Evolutionary conservation across 2,888 invertebrate genomes (phyloP).

Genomic region (Ligdia adustata): DNA sequence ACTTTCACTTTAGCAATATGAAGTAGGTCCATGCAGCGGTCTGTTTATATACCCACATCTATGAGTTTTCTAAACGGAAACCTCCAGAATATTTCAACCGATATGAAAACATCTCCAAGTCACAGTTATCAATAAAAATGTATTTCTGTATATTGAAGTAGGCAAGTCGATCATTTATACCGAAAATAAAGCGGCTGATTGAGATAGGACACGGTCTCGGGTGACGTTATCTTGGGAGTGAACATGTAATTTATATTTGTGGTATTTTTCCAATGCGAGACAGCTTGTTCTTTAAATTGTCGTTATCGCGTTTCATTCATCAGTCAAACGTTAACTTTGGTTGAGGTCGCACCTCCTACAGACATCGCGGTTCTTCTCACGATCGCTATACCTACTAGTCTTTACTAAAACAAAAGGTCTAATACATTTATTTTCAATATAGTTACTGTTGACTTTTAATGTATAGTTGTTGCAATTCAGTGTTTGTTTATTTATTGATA

Average conservation of each 20-base stretch:
- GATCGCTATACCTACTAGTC: no score
- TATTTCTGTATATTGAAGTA: constrained; percentile 17
- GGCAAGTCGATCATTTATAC: constrained; percentile 5
- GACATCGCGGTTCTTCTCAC: constrained; percentile 8
- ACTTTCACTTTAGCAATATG: no score
- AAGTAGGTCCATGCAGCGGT: no score
- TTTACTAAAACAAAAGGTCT: constrained; percentile 26
- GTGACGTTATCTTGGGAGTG: constrained; percentile 41
- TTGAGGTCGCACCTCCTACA: constrained; percentile 43
- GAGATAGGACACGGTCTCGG: constrained; percentile 30
- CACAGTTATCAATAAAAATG: constrained; percentile 8
- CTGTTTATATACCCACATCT: no score
- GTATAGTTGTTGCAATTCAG: no score
- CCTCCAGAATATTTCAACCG: no score
- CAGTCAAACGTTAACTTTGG: constrained; percentile 54
- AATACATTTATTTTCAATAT: constrained; percentile 5
- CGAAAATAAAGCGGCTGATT: constrained; percentile 20
- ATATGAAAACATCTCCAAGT: no score
- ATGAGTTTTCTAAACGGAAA: no score
- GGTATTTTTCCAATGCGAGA: constrained; percentile 53
- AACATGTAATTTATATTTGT: constrained; percentile 22
- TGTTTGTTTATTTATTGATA: no score
- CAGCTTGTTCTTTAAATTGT: constrained; percentile 9
- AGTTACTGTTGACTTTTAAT: background rate
- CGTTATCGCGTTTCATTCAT: constrained; percentile 36